Conservation (phyloP, 1,140 invertebrate species). For the Polypedilum vanderplanki region DNA sequence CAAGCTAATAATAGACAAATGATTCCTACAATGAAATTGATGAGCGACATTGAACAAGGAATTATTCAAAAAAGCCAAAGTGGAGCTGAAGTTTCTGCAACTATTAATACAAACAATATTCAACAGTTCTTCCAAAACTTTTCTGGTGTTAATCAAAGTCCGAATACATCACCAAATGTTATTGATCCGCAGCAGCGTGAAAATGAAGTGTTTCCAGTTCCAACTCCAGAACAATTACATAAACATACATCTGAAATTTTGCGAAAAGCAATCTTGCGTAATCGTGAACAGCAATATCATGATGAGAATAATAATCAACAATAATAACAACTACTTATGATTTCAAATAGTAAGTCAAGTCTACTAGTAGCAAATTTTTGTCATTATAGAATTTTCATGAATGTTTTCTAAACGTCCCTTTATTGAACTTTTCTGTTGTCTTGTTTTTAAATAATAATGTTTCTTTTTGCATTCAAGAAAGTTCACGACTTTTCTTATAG, state of each 20-base stretch:
- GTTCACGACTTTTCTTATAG: no score
- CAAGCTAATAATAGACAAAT: not conserved
- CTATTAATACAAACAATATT: not conserved
- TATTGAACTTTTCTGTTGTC: no score
- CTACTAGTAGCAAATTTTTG: no score
- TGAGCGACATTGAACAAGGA: not conserved
- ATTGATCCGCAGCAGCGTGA: not conserved
- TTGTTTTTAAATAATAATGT: no score
- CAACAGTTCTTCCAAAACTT: not conserved
- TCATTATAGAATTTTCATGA: no score
- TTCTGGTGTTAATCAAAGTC: not conserved
- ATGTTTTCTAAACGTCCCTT: no score
- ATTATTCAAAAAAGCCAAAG: not conserved
- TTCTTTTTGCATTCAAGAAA: no score
- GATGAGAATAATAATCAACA: constrained; percentile 5
- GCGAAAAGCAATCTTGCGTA: not conserved
- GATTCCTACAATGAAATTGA: not conserved
- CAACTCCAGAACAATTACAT: not conserved
- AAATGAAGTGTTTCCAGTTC: not conserved
- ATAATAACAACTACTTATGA: not conserved
- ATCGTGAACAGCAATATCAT: not conserved
- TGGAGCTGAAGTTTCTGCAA: not conserved
- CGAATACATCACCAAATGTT: not conserved
- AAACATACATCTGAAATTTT: constrained; percentile 3
- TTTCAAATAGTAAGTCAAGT: no score